Conservation (phyloP, 2,888 invertebrate genomes). For the Argynnis bischoffii region DNA sequence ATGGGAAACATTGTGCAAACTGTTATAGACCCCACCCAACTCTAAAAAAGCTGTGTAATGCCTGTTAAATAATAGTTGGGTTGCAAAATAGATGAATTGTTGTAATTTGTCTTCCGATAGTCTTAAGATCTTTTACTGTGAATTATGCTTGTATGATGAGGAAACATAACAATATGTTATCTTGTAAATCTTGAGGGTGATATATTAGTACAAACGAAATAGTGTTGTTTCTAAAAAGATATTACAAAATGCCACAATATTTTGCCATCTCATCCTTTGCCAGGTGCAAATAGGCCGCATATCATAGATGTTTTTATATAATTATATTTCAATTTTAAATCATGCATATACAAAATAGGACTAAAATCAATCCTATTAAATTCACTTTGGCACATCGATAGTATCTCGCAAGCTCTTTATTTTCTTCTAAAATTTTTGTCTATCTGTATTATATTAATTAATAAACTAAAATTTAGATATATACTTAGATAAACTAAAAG, state of each 20-base stretch:
- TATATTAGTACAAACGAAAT: constrained; percentile 4
- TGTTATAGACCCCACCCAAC: too few relatives aligned
- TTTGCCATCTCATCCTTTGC: constrained; percentile 9
- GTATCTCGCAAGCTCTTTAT: background rate
- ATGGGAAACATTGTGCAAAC: background rate
- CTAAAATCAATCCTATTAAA: constrained; percentile 9
- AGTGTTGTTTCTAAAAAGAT: background rate
- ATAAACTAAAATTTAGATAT: constrained; percentile 10
- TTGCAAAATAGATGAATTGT: background rate
- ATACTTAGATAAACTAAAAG: constrained; percentile 8
- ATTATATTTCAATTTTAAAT: constrained; percentile 36
- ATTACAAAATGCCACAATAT: background rate
- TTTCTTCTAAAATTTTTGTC: background rate
- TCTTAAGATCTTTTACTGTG: background rate
- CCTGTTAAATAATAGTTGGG: background rate
- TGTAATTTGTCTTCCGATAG: constrained; percentile 15
- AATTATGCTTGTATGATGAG: constrained; percentile 2
- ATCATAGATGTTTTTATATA: constrained; percentile 48
- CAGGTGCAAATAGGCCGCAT: constrained; percentile 43
- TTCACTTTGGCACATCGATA: constrained; percentile 10
- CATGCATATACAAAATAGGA: constrained; percentile 27
- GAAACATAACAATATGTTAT: background rate
- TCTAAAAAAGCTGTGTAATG: background rate
- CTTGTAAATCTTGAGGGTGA: background rate
- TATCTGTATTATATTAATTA: constrained; percentile 2